Conservation (phyloP, 2,797 vertebrate genomes). For the Spea hammondii region DNA sequence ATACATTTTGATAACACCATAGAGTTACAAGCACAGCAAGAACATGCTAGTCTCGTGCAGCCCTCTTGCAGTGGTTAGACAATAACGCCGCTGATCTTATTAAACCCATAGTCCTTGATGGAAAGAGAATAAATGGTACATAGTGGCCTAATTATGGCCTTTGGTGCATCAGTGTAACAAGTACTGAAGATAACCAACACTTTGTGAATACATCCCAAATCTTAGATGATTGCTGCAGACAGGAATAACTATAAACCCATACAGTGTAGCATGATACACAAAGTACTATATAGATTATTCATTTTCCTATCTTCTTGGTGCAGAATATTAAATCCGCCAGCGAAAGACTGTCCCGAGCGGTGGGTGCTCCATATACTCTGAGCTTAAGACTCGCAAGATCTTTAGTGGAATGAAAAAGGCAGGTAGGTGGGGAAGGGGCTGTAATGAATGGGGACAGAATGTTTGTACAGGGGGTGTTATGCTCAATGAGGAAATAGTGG, state of each 20-base stretch:
- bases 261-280: conserved; percentile 7
- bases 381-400: conserved; percentile 22
- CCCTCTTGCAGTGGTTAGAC: conserved; percentile 11
- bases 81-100: conserved; percentile 3
- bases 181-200: conserved; percentile 10
- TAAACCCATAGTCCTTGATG: conserved; percentile 7
- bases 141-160: not conserved
- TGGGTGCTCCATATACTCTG: conserved; percentile 14
- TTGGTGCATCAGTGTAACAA: not conserved
- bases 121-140: not conserved
- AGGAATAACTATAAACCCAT: conserved; percentile 19
- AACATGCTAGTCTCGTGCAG: conserved; percentile 46
- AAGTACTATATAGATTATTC: conserved; percentile 22
- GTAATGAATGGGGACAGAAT: conserved; percentile 34
- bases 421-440: conserved; percentile 56
- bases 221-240: not conserved
- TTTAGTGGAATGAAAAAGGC: conserved; percentile 53
- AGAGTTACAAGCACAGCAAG: conserved; percentile 34
- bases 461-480: conserved; percentile 21
- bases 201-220: not conserved
- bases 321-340: conserved; percentile 12
- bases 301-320: conserved; percentile 4
- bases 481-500: conserved; percentile 27
- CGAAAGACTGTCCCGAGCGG: conserved; percentile 26
- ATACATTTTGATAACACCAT: conserved; percentile 32